Percentiles rank a stretch among this genome's conserved stretches.
Evolutionary conservation across 2,797 vertebrate genomes (phyloP).

Genomic region (Echeneis naucrates): DNA sequence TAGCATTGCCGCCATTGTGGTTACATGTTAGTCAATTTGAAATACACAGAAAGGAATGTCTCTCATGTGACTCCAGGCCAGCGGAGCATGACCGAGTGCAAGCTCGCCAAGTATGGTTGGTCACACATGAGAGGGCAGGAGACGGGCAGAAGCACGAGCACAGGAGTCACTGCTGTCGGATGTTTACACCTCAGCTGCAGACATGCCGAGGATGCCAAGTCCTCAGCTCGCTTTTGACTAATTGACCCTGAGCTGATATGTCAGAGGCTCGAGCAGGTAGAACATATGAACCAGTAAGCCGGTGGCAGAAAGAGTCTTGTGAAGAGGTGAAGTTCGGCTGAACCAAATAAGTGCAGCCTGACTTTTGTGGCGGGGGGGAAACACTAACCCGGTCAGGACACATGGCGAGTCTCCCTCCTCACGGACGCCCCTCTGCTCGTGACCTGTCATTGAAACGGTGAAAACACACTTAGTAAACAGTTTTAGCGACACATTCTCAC

Average conservation of each 20-base stretch:
- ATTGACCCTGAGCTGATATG: constrained; percentile 79
- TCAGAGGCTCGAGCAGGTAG: constrained; percentile 55
- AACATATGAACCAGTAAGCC: constrained; percentile 41
- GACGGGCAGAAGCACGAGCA: constrained; percentile 66
- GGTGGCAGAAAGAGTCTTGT: constrained; percentile 37
- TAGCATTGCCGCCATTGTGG: constrained; percentile 63
- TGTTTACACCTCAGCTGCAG: constrained; percentile 68
- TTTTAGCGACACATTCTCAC: neutral
- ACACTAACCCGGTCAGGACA: constrained; percentile 20
- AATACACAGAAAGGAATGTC: constrained; percentile 77
- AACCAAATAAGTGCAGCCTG: constrained; percentile 39
- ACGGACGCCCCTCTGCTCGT: neutral
- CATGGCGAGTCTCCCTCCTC: neutral
- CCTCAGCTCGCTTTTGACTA: constrained; percentile 64
- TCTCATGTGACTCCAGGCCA: constrained; percentile 71
- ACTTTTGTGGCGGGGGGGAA: constrained; percentile 17
- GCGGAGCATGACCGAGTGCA: constrained; percentile 64
- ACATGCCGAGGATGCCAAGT: constrained; percentile 58
- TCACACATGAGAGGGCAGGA: constrained; percentile 76
- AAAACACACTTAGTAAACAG: neutral
- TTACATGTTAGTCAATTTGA: constrained; percentile 78
- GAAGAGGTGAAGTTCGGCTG: constrained; percentile 37
- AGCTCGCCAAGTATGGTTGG: constrained; percentile 60
- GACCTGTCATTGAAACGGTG: neutral
- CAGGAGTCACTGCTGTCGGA: constrained; percentile 66